Conservation (phyloP, 1,140 invertebrate genomes). For the Calliphora vicina region DNA sequence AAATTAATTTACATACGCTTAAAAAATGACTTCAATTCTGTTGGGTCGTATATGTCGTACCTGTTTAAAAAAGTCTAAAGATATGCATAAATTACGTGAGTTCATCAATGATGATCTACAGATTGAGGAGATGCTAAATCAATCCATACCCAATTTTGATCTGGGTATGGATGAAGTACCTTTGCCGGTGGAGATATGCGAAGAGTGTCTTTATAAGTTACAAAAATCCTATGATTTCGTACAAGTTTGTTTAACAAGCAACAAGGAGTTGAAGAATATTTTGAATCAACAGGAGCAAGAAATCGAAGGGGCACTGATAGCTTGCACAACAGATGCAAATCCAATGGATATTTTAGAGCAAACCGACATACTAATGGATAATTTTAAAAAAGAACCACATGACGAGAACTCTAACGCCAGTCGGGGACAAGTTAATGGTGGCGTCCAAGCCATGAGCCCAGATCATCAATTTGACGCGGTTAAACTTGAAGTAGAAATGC, state of each 20-base stretch:
- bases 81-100: neutral
- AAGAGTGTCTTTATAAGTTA: neutral
- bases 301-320: neutral
- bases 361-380: neutral
- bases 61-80: neutral
- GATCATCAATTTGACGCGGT: neutral
- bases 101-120: neutral
- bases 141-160: neutral
- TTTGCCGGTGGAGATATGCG: neutral
- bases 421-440: neutral
- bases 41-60: conserved; percentile 24
- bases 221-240: neutral
- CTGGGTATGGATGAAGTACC: neutral
- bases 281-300: neutral
- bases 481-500: neutral
- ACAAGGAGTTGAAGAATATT: neutral
- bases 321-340: neutral
- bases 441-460: neutral
- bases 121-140: neutral
- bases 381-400: neutral
- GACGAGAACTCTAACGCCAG: neutral
- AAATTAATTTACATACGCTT: neutral
- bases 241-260: neutral
- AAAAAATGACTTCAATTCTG: neutral
- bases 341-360: neutral